phyloP scores from a whole-genome alignment of 2,797 vertebrate genomes.

The Craterocephalus amniculus region DNA sequence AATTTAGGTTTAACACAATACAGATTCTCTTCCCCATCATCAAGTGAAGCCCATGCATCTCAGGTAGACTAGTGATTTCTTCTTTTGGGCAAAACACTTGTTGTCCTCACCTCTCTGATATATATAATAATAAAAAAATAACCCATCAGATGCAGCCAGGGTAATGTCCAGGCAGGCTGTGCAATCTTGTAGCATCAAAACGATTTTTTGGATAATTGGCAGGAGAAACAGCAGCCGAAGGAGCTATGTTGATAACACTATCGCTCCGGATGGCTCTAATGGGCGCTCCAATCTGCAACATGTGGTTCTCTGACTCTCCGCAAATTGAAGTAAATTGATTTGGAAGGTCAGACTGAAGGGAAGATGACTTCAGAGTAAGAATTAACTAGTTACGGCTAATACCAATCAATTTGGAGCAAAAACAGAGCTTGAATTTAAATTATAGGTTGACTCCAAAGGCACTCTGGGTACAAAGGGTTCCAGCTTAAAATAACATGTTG shows the following conservation, averaged over 20 bases:
- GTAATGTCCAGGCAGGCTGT: slow-evolving; percentile 10
- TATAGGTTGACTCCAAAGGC: not conserved
- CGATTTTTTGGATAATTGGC: slow-evolving; percentile 18
- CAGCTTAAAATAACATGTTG: not conserved
- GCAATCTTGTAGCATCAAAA: slow-evolving; percentile 8
- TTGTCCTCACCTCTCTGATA: slow-evolving; percentile 4
- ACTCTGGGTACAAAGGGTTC: not conserved
- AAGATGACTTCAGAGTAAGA: not conserved
- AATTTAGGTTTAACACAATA: not conserved
- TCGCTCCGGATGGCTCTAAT: slow-evolving; percentile 2
- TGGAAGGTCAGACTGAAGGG: slow-evolving; percentile 10
- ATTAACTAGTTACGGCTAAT: not conserved
- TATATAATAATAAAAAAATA: not conserved
- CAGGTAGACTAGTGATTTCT: slow-evolving; percentile 2
- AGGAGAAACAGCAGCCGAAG: slow-evolving; percentile 15
- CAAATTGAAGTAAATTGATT: slow-evolving; percentile 32
- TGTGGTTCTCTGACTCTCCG: slow-evolving; percentile 22
- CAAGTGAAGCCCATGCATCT: slow-evolving; percentile 5
- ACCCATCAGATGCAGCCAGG: slow-evolving; percentile 1
- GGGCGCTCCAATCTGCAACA: slow-evolving; percentile 18
- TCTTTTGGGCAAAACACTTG: slow-evolving; percentile 3
- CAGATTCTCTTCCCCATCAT: not conserved
- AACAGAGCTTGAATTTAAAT: not conserved
- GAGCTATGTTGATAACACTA: slow-evolving; percentile 3
- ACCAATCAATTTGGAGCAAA: not conserved